These are phyloP conservation scores for Arothron firmamentum DNA, from an alignment of 2,113 vertebrate species.

Conservation along the genomic window DNA sequence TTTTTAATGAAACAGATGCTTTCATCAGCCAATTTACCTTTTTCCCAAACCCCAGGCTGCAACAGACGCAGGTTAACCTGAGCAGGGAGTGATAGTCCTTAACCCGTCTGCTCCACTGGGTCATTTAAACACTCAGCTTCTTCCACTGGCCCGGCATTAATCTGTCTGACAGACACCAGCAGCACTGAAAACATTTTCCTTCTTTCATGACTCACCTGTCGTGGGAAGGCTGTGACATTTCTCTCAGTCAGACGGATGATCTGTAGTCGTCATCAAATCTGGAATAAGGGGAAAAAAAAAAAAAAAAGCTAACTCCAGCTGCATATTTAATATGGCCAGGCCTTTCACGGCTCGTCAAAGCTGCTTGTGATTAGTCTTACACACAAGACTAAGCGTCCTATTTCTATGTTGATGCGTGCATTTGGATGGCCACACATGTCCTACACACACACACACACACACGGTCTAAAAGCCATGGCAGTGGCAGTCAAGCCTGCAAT, in stretches of 20 bases:
- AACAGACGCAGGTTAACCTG: too few species aligned
- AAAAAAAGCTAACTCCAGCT: constrained; percentile 34
- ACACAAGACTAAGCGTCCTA: constrained; percentile 30
- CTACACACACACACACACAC: constrained; percentile 2
- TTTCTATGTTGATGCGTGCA: constrained; percentile 24
- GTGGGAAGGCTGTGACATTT: constrained; percentile 25
- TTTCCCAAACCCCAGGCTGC: too few species aligned
- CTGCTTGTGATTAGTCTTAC: constrained; percentile 45
- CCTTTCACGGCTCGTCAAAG: constrained; percentile 58
- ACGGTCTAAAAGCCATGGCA: not conserved
- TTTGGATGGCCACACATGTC: constrained; percentile 5
- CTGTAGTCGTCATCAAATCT: constrained; percentile 41
- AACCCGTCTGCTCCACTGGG: too few species aligned
- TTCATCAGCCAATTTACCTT: constrained; percentile 27
- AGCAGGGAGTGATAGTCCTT: too few species aligned
- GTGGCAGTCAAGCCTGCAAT: constrained; percentile 37
- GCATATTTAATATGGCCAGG: constrained; percentile 61
- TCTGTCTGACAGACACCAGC: constrained; percentile 27
- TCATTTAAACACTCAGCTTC: too few species aligned
- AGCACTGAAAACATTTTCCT: not conserved
- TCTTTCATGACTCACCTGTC: constrained; percentile 33
- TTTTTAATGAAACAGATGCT: constrained; percentile 57
- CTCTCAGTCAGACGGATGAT: constrained; percentile 55
- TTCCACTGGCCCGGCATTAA: not conserved
- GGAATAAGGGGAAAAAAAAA: constrained; percentile 10